Evolutionary conservation across 1,140 invertebrate species (phyloP).

Genomic region (Mactra quadrangularis): DNA sequence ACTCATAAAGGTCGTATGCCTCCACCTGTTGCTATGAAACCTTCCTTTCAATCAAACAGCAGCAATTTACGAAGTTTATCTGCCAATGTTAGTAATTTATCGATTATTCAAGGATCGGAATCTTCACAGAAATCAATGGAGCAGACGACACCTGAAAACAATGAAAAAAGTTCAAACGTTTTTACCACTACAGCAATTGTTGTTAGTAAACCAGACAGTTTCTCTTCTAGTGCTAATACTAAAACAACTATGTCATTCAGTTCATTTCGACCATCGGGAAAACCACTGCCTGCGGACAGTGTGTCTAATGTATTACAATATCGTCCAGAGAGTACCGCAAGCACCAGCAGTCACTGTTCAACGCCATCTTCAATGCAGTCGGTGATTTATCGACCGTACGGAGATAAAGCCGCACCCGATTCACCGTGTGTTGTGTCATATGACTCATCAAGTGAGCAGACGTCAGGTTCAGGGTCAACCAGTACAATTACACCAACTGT

Average conservation of each 20-base stretch:
- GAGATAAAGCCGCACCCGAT: conserved; percentile 20
- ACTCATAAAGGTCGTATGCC: conserved; percentile 60
- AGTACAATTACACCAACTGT: conserved; percentile 50
- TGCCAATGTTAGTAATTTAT: conserved; percentile 51
- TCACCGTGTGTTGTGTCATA: conserved; percentile 56
- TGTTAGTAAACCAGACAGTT: conserved; percentile 54
- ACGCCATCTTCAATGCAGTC: conserved; percentile 77
- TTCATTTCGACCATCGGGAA: conserved; percentile 63
- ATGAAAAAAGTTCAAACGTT: conserved; percentile 4
- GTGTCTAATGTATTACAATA: conserved; percentile 32
- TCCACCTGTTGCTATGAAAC: conserved; percentile 68
- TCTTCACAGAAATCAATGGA: background rate
- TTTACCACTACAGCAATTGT: conserved; percentile 51
- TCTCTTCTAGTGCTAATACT: conserved; percentile 48
- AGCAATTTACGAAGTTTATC: conserved; percentile 41
- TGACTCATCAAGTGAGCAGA: conserved; percentile 61
- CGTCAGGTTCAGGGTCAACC: conserved; percentile 51
- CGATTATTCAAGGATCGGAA: background rate
- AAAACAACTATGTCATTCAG: conserved; percentile 67
- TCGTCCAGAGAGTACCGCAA: conserved; percentile 77
- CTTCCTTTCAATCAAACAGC: conserved; percentile 37
- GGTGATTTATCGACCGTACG: conserved; percentile 72
- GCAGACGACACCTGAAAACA: background rate
- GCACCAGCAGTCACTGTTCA: conserved; percentile 77
- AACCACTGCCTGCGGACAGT: conserved; percentile 40